phyloP scores from a whole-genome alignment of 1,140 invertebrate genomes.

The Heterodera carotae region DNA sequence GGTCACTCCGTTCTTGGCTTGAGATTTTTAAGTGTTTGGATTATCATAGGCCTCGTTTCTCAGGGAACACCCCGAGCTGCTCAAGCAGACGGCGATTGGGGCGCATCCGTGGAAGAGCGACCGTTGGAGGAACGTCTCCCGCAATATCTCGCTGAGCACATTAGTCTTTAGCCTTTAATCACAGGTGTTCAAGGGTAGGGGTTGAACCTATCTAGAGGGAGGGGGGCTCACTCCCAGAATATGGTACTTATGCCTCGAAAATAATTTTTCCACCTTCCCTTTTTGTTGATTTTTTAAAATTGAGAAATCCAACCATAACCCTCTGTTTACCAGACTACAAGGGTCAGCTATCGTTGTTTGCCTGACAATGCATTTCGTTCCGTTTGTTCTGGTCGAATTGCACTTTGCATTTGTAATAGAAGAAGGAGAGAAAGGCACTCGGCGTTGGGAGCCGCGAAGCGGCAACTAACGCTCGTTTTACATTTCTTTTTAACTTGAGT shows the following conservation, averaged over 20 bases:
- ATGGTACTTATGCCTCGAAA: too few species aligned
- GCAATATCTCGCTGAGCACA: not conserved
- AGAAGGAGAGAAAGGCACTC: too few species aligned
- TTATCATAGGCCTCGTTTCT: constrained; percentile 38
- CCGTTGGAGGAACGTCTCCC: constrained; percentile 91
- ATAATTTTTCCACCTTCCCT: too few species aligned
- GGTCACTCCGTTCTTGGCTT: constrained; percentile 80
- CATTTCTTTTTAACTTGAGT: too few species aligned
- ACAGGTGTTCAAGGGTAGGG: too few species aligned
- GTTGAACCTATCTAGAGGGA: too few species aligned
- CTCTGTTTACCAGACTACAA: constrained; percentile 30
- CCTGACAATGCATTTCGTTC: constrained; percentile 27
- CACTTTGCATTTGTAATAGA: too few species aligned
- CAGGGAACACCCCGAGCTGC: constrained; percentile 78
- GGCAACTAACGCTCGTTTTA: too few species aligned
- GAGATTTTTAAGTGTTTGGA: constrained; percentile 15
- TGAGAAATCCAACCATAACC: constrained; percentile 15
- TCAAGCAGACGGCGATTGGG: constrained; percentile 70
- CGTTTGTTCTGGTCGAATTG: constrained; percentile 37
- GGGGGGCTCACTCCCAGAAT: too few species aligned
- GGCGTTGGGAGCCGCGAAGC: too few species aligned
- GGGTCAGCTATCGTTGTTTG: constrained; percentile 41
- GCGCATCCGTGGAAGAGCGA: constrained; percentile 72
- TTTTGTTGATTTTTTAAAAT: too few species aligned
- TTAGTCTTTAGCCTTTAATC: constrained; percentile 65